Base-by-base conservation (phyloP, 2,888 invertebrate genomes). In the Bellardia pandia region DNA sequence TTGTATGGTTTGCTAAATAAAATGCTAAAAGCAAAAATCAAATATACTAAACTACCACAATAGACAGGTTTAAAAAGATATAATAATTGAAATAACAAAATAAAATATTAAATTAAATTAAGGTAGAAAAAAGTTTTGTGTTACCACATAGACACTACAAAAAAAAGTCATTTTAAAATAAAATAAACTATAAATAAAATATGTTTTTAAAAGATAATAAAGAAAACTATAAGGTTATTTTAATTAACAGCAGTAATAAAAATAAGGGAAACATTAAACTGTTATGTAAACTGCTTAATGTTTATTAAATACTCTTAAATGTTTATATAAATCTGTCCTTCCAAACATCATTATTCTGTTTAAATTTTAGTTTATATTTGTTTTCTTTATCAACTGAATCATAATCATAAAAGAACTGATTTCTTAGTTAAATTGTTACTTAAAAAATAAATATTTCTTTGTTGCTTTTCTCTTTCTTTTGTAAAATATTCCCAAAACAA, bases 401-500 rank as follows among this genome's bases (percentile, higher is more conserved):
- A 23, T 23, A 58, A 72, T 23, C 33, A 23, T 42, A 58, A 76
- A 86, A 81, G 74, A 81, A 81, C 85, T 78, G 74, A 85, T 69
- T 87, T 78, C 74, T 85, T 87, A 85, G 85, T 78, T 74, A 78
- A 87, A 85, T 79, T 87, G 84, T 84, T 80, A 30, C 11, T 68
- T 30, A 68, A 62, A 58, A 40, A 72, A 72, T 30, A n/a, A 16
- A 51, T 30, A 14, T 33, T 11, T 48, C 60, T 48, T 30, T 51
- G n/a, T 16, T 16, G 48, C 33, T 51, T 71, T 51, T 53, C 4
- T 64, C 23, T 40, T 82, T 8, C 51, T 83, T 87, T 85, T 87
- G 86, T 87, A 87, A 85, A 16, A 85, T 85, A 85, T 74, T 78
- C 30, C 45, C 13, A 42, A 40, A 71, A 9, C 60, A 77, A 56